Percentiles rank a stretch among this genome's conserved stretches.
Conservation (phyloP, 1,140 invertebrate species). For the Drosophila mauritiana region DNA sequence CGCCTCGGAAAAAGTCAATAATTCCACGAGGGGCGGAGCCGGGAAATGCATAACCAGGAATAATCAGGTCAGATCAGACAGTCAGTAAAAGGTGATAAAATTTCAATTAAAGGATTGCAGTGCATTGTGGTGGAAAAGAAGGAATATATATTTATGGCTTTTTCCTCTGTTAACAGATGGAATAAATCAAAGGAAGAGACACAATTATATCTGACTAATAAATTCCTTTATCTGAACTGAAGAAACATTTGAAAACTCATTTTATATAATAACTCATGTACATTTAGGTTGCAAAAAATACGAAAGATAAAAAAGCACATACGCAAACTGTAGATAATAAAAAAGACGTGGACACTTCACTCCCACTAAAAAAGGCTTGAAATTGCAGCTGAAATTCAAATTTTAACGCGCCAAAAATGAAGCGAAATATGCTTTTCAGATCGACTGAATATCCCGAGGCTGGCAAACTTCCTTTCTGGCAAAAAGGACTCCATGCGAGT, state of each 20-base stretch:
- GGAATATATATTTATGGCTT: slow-evolving; percentile 21
- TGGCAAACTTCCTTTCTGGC: slow-evolving; percentile 52
- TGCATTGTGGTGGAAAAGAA: slow-evolving; percentile 24
- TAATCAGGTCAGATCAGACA: slow-evolving; percentile 29
- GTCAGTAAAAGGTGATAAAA: slow-evolving; percentile 30
- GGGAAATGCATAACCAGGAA: slow-evolving; percentile 29
- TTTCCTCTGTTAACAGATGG: neutral
- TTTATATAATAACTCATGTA: too few relatives aligned
- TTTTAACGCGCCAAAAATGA: slow-evolving; percentile 42
- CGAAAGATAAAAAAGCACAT: neutral
- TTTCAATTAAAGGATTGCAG: slow-evolving; percentile 35
- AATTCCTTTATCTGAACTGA: too few relatives aligned
- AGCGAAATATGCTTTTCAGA: slow-evolving; percentile 18
- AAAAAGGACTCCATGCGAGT: slow-evolving; percentile 35
- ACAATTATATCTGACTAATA: neutral
- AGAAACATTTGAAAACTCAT: too few relatives aligned
- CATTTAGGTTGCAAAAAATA: neutral
- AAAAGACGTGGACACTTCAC: neutral
- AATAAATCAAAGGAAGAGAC: slow-evolving; percentile 10
- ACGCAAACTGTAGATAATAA: neutral
- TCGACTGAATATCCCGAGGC: slow-evolving; percentile 50
- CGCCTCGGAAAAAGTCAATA: slow-evolving; percentile 62
- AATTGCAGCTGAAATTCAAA: slow-evolving; percentile 30
- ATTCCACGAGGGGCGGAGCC: slow-evolving; percentile 18
- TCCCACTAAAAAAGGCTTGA: neutral